Percentiles rank a stretch among this genome's conserved stretches.
These are phyloP conservation scores for Pedionomus torquatus DNA, from an alignment of 2,113 vertebrate genomes.

Conservation along the genomic window DNA sequence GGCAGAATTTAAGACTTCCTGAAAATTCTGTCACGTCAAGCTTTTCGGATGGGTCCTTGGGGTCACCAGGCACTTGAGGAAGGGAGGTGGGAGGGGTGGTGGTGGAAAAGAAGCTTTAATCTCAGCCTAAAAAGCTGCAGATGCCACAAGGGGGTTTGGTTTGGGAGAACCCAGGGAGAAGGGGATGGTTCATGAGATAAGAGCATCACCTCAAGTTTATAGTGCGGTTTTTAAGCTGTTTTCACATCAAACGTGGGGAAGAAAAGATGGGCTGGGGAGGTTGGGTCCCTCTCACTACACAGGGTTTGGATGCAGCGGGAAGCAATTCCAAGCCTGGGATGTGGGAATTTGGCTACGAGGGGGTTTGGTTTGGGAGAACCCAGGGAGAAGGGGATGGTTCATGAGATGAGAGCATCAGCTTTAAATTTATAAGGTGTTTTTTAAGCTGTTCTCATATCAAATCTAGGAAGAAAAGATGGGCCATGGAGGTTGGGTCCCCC, in stretches of 20 bases:
- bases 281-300: too few relatives aligned
- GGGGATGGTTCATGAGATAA: rapidly evolving
- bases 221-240: not conserved
- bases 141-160: not conserved
- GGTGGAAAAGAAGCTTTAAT: not conserved
- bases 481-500: not conserved
- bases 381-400: too few relatives aligned
- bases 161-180: not conserved
- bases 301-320: too few relatives aligned
- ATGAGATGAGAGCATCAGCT: too few relatives aligned
- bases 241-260: not conserved
- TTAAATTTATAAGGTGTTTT: too few relatives aligned
- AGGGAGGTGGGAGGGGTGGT: not conserved
- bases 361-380: too few relatives aligned
- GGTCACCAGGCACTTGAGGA: rapidly evolving
- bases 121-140: not conserved
- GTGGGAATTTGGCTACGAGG: not conserved
- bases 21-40: not conserved
- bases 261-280: not conserved
- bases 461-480: not conserved
- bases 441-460: too few relatives aligned
- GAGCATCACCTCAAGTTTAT: not conserved
- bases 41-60: not conserved
- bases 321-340: too few relatives aligned
- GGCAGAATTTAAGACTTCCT: conserved; percentile 14